phyloP scores from a whole-genome alignment of 2,888 invertebrate species.

The Megaustenia siamemsis region DNA sequence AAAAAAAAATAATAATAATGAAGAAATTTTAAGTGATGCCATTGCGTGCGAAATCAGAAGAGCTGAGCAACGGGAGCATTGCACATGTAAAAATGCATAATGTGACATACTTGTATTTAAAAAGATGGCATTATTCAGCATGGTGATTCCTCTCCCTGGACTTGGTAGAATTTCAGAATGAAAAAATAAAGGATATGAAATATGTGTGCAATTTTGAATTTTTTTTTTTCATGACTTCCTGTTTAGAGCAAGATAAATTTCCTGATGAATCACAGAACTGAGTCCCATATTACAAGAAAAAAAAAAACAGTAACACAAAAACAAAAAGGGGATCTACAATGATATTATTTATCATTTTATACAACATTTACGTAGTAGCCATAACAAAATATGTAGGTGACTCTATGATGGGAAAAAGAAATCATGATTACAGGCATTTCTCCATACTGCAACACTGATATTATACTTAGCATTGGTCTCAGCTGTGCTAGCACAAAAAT shows the following conservation, averaged over 20 bases:
- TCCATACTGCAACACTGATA: slow-evolving; percentile 76
- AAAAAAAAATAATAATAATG: slow-evolving; percentile 25
- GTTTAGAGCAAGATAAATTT: not conserved
- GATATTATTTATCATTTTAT: slow-evolving; percentile 37
- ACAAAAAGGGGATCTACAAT: slow-evolving; percentile 2
- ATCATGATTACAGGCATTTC: slow-evolving; percentile 73
- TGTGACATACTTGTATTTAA: slow-evolving; percentile 53
- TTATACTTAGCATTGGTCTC: slow-evolving; percentile 70
- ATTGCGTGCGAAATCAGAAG: slow-evolving; percentile 38
- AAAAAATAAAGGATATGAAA: slow-evolving; percentile 10
- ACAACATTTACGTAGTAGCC: slow-evolving; percentile 40
- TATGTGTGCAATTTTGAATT: not conserved
- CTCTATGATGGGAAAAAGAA: slow-evolving; percentile 35
- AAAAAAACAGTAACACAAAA: slow-evolving; percentile 22
- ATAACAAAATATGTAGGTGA: slow-evolving; percentile 34
- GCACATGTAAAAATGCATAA: slow-evolving; percentile 58
- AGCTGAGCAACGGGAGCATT: slow-evolving; percentile 48
- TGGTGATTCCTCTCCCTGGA: slow-evolving; percentile 50
- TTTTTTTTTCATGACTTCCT: not conserved
- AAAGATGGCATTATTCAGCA: slow-evolving; percentile 40
- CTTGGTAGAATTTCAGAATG: not conserved
- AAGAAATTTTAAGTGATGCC: slow-evolving; percentile 36
- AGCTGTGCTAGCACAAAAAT: slow-evolving; percentile 78
- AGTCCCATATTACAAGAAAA: not conserved
- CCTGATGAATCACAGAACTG: not conserved